Base-by-base conservation (phyloP, 2,888 invertebrate genomes). In the Phaonia tiefii region DNA sequence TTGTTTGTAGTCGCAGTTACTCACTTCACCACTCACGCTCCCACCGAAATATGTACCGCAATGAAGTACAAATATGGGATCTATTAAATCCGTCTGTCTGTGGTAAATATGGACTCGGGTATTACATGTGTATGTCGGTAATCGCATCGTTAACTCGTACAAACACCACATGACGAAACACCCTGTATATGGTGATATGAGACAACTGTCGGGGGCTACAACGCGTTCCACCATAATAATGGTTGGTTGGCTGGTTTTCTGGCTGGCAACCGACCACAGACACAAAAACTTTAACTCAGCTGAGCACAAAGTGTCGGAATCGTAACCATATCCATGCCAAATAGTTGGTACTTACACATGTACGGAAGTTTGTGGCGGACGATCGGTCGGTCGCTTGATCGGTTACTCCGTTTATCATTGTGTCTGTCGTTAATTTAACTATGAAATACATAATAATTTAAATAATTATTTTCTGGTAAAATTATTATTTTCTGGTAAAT, bases 111-210 rank as follows among this genome's bases (percentile, higher is more conserved):
- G n/a, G 5, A 49, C 20, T 15, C 20, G 7, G 5, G 49, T 49
- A 49, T 20, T 49, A 15, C 42, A 39, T 60, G 20, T 60, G 13
- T 11, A 56, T 20, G 10, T 71, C 65, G 42, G 7, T 39, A 58
- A 58, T 70, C 31, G 10, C 54, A 25, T 10, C 13, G n/a, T n/a
- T n/a, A n/a, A n/a, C n/a, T n/a, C n/a, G n/a, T n/a, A n/a, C n/a
- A n/a, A n/a, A 37, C 60, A 60, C 37, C 37, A 60, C 13, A 39
- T 79, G 75, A 75, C 54, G 71, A 75, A 75, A 80, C 63, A 75
- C 67, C 67, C 72, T 75, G 67, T 80, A 72, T 72, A 80, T 72
- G 67, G 72, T 31, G 31, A 67, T 74, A 39, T 69, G 37, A 56
- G 70, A 71, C 58, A 60, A 56, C 46, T 13, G 46, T 46, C 3